These are phyloP conservation scores for Hyla sarda DNA, from an alignment of 2,113 vertebrate genomes.

Conservation along the genomic window DNA sequence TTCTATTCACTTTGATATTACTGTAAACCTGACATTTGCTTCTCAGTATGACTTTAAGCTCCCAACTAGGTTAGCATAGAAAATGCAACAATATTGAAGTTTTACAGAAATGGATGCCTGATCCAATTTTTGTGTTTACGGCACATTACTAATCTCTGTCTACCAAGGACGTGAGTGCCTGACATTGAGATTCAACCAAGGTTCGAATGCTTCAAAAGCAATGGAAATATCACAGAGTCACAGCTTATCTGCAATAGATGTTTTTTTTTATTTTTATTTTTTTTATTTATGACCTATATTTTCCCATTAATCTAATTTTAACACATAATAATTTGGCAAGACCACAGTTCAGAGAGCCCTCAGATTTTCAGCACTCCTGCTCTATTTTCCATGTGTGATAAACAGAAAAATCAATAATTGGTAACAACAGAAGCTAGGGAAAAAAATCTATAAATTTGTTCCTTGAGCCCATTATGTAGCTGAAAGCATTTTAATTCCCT, in stretches of 20 bases:
- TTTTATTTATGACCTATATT: slow-evolving; percentile 47
- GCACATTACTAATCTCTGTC: slow-evolving; percentile 33
- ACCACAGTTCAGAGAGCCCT: slow-evolving; percentile 10
- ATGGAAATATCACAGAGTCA: slow-evolving; percentile 44
- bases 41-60: not conserved
- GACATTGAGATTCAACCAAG: slow-evolving; percentile 41
- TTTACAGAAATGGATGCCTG: slow-evolving; percentile 19
- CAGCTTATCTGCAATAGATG: slow-evolving; percentile 27
- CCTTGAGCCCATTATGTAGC: not conserved
- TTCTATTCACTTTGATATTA: not conserved
- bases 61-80: not conserved
- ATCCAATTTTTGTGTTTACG: slow-evolving; percentile 22
- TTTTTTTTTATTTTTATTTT: not conserved
- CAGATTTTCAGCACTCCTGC: slow-evolving; percentile 5
- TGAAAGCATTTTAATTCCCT: not conserved
- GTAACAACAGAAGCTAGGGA: slow-evolving; percentile 10
- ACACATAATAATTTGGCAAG: slow-evolving; percentile 20
- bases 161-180: slow-evolving; percentile 29
- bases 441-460: slow-evolving; percentile 19
- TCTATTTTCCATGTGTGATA: slow-evolving; percentile 44
- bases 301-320: slow-evolving; percentile 32
- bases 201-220: slow-evolving; percentile 10
- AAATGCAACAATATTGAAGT: slow-evolving; percentile 2
- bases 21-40: not conserved
- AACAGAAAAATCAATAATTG: slow-evolving; percentile 24